Evolutionary conservation across 2,888 invertebrate species (phyloP), one percentile per base, ranked within the genome.

Genomic region (Zhengitettix transpicula): DNA sequence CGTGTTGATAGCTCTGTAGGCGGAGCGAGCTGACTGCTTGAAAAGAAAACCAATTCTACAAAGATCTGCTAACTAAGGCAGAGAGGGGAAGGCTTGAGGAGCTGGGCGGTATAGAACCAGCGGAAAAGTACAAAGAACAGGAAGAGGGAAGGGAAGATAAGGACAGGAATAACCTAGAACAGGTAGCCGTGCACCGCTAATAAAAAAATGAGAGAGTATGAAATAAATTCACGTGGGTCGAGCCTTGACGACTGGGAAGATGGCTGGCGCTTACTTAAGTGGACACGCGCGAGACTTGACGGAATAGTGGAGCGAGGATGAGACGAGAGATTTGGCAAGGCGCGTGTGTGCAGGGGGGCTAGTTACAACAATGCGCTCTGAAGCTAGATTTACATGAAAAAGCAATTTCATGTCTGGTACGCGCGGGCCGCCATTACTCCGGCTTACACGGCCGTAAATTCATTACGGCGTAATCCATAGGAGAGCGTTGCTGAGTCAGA

Each of bases 391-490:
- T 51, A 63, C 61, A 59, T 62, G 63, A 63, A 62, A 65, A 65
- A 65, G 63, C 64, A 61, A 62, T 60, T 60, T 60, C 58, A 15
- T 41, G 55, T 56, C 40, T 47, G 40, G 55, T 11, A 52, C 42
- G 52, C 54, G 28, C n/a, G 16, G 42, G 57, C 51, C 55, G 58
- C 62, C 62, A 62, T 62, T 62, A 62, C 58, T 62, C 56, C 52
- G 60, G 60, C 60, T 62, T 62, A 59, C 56, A 44, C 57, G 52
- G 57, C 62, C 62, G 62, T 62, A 62, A 62, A 60, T 62, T 60
- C 62, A 62, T 62, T 62, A 62, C 62, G 56, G 56, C 57, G 60
- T 62, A 58, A 60, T 62, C 62, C 62, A 55, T 56, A 40, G 55
- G 17, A 58, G 55, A 40, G 57, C 40, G 41, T 3, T 12, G 40